Conservation (phyloP, 2,888 invertebrate species). For the Andrena hattorfiana region DNA sequence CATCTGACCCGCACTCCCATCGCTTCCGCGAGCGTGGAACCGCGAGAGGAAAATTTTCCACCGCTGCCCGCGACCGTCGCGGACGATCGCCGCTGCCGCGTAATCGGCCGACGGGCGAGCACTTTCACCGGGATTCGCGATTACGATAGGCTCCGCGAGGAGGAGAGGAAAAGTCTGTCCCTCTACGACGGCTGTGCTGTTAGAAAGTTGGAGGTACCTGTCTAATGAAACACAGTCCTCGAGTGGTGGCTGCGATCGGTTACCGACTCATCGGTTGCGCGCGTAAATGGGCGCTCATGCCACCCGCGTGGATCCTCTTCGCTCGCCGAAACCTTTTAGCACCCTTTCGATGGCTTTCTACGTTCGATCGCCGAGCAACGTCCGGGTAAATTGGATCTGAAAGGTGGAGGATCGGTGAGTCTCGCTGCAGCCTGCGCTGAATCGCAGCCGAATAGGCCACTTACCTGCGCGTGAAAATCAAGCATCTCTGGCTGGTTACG, state of each 20-base stretch:
- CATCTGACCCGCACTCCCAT: too few relatives aligned
- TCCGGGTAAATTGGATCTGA: conserved; percentile 38
- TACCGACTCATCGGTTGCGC: conserved; percentile 28
- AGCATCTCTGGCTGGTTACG: conserved; percentile 30
- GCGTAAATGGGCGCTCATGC: conserved; percentile 16
- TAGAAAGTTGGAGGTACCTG: conserved; percentile 53
- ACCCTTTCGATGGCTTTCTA: background rate
- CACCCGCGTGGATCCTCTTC: background rate
- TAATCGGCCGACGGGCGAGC: conserved; percentile 21
- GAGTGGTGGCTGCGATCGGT: background rate
- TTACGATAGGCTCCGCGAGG: conserved; percentile 18
- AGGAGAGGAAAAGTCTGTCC: conserved; percentile 26
- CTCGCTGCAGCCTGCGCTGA: background rate
- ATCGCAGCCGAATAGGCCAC: background rate
- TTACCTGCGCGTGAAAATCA: conserved; percentile 41
- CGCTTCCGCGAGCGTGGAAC: background rate
- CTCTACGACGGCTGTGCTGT: background rate
- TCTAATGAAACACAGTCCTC: conserved; percentile 31
- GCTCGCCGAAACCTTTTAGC: background rate
- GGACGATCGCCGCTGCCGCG: conserved; percentile 28
- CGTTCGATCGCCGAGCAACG: conserved; percentile 6
- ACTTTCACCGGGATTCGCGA: conserved; percentile 59
- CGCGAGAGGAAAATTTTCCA: conserved; percentile 30
- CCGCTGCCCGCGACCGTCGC: background rate
- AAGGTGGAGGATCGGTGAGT: conserved; percentile 17